Conservation (phyloP, 1,140 invertebrate species). For the Sycobia sp. region DNA sequence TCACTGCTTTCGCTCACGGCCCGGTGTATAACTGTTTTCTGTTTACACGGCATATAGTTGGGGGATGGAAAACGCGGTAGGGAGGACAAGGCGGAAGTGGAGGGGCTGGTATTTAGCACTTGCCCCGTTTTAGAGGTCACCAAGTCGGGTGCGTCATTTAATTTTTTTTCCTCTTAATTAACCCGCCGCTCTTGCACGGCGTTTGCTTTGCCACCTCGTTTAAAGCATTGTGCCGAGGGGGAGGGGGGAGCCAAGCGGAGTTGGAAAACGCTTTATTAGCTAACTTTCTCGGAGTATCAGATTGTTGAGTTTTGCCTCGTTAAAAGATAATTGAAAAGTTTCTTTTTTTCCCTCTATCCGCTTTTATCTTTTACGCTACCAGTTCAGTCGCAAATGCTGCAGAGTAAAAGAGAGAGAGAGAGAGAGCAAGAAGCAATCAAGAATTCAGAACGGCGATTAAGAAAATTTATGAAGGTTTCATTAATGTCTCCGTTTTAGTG, state of each 20-base stretch:
- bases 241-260: too few species aligned
- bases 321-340: constrained; percentile 10
- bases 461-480: too few species aligned
- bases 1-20: background rate
- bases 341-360: background rate
- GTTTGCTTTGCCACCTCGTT: constrained; percentile 19
- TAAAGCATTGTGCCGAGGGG: background rate
- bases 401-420: too few species aligned
- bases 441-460: background rate
- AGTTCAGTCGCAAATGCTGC: too few species aligned
- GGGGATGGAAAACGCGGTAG: constrained; percentile 2
- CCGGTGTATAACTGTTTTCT: background rate
- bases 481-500: too few species aligned
- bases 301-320: constrained; percentile 21
- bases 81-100: background rate
- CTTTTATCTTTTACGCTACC: too few species aligned
- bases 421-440: too few species aligned
- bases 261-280: constrained; percentile 18
- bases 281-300: constrained; percentile 12
- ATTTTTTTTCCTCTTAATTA: constrained; percentile 35
- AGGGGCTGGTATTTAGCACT: constrained; percentile 12
- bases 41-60: constrained; percentile 7
- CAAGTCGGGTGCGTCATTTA: constrained; percentile 1
- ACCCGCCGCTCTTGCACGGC: background rate
- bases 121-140: constrained; percentile 25